A percentile compares a stretch with the other conserved stretches of the same genome.
Conservation (phyloP, 2,113 vertebrate species). For the Esox niger region DNA sequence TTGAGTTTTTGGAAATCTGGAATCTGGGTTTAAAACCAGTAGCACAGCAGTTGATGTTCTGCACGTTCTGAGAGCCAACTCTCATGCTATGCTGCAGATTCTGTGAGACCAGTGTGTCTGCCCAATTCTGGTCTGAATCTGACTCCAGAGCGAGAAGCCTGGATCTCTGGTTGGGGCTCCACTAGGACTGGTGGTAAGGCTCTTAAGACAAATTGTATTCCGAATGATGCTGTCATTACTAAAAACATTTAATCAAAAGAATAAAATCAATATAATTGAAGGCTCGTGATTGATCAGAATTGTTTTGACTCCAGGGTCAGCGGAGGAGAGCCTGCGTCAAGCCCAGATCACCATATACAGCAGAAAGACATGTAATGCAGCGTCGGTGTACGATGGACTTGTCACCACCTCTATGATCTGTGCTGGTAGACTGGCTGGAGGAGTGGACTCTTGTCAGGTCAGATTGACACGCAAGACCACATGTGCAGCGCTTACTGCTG, state of each 20-base stretch:
- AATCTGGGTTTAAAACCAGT: too few species aligned
- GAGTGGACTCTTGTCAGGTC: conserved; percentile 88
- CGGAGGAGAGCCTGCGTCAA: conserved; percentile 71
- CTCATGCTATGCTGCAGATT: conserved; percentile 30
- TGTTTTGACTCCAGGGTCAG: conserved; percentile 59
- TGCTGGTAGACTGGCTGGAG: conserved; percentile 78
- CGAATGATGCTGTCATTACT: neutral
- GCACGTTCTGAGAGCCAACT: neutral
- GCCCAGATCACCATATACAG: conserved; percentile 76
- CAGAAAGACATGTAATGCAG: conserved; percentile 65
- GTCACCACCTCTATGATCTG: conserved; percentile 86
- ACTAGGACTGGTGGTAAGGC: conserved; percentile 18
- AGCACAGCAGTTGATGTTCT: neutral
- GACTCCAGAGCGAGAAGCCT: conserved; percentile 32
- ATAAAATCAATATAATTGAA: neutral
- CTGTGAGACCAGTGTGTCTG: conserved; percentile 66
- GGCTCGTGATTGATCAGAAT: neutral
- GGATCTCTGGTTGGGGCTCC: conserved; percentile 70
- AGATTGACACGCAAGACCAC: conserved; percentile 18
- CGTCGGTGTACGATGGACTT: conserved; percentile 58
- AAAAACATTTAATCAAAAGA: neutral
- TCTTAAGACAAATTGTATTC: neutral
- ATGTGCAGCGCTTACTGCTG: too few species aligned
- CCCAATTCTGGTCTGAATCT: conserved; percentile 55
- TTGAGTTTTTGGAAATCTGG: too few species aligned